Percentiles rank a stretch among this genome's conserved stretches.
Evolutionary conservation across 53 echinoderm and acorn worm genomes (phyloP).

Genomic region (Mesocentrotus franciscanus): DNA sequence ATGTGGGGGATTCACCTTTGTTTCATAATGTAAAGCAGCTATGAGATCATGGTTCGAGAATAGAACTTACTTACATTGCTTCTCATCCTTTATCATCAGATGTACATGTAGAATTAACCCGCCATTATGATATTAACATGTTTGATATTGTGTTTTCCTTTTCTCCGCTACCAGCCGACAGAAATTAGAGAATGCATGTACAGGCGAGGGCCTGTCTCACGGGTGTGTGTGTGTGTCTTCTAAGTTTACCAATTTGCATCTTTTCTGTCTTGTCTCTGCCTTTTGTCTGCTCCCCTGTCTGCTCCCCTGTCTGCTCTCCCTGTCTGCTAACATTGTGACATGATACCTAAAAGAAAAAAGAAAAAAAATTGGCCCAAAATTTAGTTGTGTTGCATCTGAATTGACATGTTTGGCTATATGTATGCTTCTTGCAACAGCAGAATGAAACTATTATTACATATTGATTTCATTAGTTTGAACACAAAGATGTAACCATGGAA

Average conservation of each 20-base stretch:
- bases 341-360: background rate
- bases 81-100: background rate
- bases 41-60: too few relatives aligned
- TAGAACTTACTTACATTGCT: too few relatives aligned
- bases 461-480: too few relatives aligned
- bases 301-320: constrained; percentile 5
- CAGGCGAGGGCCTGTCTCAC: constrained; percentile 79
- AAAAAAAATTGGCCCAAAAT: background rate
- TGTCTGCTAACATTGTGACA: background rate
- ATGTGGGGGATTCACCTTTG: too few relatives aligned
- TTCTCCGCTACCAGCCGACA: constrained; percentile 67
- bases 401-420: background rate
- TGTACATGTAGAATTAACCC: background rate
- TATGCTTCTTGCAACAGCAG: background rate
- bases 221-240: constrained; percentile 98
- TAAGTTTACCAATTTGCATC: constrained; percentile 18
- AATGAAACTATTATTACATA: background rate
- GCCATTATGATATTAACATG: background rate
- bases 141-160: constrained; percentile 28
- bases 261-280: background rate
- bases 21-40: too few relatives aligned
- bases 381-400: background rate
- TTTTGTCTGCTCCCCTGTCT: constrained; percentile 27
- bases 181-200: constrained; percentile 83
- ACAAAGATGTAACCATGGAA: too few relatives aligned